These are phyloP conservation scores for Pseudococcus jackbeardsleyi DNA, from an alignment of 2,888 invertebrate species.

Conservation along the genomic window DNA sequence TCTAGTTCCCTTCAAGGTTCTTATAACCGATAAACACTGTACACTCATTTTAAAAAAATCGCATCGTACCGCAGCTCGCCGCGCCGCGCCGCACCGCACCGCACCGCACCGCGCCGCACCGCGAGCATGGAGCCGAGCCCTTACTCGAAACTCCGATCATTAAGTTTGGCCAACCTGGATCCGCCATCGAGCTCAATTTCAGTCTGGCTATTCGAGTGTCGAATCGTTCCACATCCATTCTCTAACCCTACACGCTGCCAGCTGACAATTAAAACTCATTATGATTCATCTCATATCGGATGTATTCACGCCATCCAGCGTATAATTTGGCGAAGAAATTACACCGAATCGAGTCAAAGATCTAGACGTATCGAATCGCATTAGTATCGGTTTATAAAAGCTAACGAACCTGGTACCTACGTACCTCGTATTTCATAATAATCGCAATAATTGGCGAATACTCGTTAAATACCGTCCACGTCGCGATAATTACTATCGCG, in stretches of 20 bases:
- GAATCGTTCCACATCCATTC: neutral
- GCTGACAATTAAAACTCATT: conserved; percentile 33
- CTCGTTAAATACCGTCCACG: conserved; percentile 13
- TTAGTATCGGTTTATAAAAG: conserved; percentile 40
- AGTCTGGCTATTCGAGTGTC: neutral
- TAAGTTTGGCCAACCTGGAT: neutral
- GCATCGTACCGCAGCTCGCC: too few relatives aligned
- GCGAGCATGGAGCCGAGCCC: too few relatives aligned
- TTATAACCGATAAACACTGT: too few relatives aligned
- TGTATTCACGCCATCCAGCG: conserved; percentile 28
- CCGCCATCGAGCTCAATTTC: too few relatives aligned
- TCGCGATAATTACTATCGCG: neutral
- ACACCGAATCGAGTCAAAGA: conserved; percentile 28
- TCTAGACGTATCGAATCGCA: conserved; percentile 52
- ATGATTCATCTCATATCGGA: conserved; percentile 30
- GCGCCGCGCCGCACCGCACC: too few relatives aligned
- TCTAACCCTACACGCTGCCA: neutral
- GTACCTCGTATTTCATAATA: neutral
- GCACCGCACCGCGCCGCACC: too few relatives aligned
- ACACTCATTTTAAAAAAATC: too few relatives aligned
- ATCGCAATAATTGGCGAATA: conserved; percentile 21
- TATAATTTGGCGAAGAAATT: neutral
- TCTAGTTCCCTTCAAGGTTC: too few relatives aligned
- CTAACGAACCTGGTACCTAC: conserved; percentile 41
- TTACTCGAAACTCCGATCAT: neutral